A percentile compares a stretch with the other conserved stretches of the same genome.
Conservation (phyloP, 2,113 vertebrate genomes). For the Entomyzon cyanotis region DNA sequence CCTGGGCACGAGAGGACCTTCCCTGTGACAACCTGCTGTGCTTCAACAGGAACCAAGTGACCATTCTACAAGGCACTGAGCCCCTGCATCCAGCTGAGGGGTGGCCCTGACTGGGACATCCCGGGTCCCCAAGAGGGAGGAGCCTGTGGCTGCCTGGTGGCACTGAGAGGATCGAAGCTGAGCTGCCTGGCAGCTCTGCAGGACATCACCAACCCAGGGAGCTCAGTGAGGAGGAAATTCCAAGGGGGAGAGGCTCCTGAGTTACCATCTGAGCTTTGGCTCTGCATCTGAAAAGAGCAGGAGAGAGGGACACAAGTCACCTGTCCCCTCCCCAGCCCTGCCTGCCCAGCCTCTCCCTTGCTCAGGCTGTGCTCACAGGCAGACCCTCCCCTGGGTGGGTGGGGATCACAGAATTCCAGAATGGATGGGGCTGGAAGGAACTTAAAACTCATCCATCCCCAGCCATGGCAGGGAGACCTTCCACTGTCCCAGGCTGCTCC, state of each 20-base stretch:
- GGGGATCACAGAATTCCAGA: background rate
- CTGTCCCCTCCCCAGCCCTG: background rate
- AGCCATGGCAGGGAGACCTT: background rate
- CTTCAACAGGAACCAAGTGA: background rate
- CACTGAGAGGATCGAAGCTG: background rate
- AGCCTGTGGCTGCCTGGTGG: background rate
- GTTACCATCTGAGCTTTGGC: background rate
- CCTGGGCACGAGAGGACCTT: background rate
- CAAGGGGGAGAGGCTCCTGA: background rate
- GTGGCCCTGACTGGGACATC: background rate
- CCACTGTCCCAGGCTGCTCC: background rate
- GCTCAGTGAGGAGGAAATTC: background rate
- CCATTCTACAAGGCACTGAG: background rate
- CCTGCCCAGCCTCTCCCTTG: background rate
- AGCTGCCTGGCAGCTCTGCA: background rate
- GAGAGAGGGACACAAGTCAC: too few relatives aligned
- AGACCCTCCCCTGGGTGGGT: background rate
- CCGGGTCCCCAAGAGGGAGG: background rate
- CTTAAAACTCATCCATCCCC: background rate
- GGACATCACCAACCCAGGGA: background rate
- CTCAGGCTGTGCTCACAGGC: background rate
- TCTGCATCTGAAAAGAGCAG: background rate
- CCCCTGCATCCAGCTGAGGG: accelerated
- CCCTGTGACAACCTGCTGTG: accelerated
- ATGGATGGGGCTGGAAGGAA: too few relatives aligned